phyloP scores from a whole-genome alignment of 2,888 invertebrate species.

The Heteromurus nitidus region DNA sequence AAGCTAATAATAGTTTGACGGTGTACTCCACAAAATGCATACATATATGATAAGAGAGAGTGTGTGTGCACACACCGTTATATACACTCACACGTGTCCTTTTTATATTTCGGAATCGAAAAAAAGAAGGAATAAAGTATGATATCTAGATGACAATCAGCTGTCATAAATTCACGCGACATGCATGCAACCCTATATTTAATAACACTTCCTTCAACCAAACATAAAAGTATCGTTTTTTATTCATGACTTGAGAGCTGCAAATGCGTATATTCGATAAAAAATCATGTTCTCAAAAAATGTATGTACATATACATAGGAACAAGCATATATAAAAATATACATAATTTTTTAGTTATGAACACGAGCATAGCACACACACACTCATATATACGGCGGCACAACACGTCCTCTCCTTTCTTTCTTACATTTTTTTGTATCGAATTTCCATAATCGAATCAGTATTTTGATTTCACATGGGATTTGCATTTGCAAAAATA shows the following conservation, averaged over 20 bases:
- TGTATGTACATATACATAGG: slow-evolving; percentile 8
- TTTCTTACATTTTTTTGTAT: slow-evolving; percentile 27
- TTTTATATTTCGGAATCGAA: slow-evolving; percentile 11
- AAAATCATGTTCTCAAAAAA: too few relatives aligned
- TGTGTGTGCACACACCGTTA: too few relatives aligned
- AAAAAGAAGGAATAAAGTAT: slow-evolving; percentile 15
- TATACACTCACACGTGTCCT: slow-evolving; percentile 7
- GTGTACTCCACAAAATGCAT: too few relatives aligned
- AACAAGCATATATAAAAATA: background rate
- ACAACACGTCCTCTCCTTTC: background rate
- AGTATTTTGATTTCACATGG: slow-evolving; percentile 51
- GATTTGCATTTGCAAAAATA: slow-evolving; percentile 54
- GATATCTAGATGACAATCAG: slow-evolving; percentile 61
- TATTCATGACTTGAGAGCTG: slow-evolving; percentile 29
- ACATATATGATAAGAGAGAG: too few relatives aligned
- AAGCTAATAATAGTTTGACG: slow-evolving; percentile 1
- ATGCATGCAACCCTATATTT: slow-evolving; percentile 57
- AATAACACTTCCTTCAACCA: slow-evolving; percentile 48
- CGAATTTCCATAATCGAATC: slow-evolving; percentile 63
- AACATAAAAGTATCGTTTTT: slow-evolving; percentile 44
- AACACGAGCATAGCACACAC: background rate
- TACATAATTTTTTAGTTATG: background rate
- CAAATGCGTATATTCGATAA: too few relatives aligned
- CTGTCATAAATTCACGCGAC: slow-evolving; percentile 64
- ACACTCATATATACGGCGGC: too few relatives aligned